These are phyloP conservation scores for Acrossocheilus wenchowensis DNA, from an alignment of 2,797 vertebrate genomes.

Conservation along the genomic window DNA sequence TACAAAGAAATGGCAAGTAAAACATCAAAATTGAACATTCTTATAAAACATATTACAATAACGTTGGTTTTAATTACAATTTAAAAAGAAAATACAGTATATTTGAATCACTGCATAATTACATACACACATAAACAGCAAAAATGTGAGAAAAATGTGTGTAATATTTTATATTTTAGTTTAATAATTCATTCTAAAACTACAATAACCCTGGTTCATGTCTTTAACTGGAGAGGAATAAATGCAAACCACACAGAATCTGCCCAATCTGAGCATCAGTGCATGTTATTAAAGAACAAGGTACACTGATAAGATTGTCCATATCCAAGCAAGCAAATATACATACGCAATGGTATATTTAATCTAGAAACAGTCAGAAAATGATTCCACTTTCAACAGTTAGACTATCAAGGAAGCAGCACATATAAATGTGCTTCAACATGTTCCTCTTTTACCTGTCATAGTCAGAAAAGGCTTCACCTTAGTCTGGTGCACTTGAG, in stretches of 20 bases:
- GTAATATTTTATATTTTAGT: too few species aligned
- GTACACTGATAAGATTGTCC: background rate
- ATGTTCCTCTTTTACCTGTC: background rate
- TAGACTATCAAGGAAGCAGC: background rate
- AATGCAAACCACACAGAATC: too few species aligned
- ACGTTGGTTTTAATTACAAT: too few species aligned
- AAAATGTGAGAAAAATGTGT: background rate
- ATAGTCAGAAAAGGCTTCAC: background rate
- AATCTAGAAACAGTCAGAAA: background rate
- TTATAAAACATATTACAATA: too few species aligned
- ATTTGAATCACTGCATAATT: background rate
- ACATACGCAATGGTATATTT: background rate
- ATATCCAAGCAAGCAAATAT: background rate
- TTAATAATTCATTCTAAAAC: too few species aligned
- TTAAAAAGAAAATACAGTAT: too few species aligned
- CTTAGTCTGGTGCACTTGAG: constrained; percentile 8
- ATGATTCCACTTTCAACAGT: background rate
- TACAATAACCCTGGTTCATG: too few species aligned
- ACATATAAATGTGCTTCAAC: background rate
- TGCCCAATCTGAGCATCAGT: too few species aligned
- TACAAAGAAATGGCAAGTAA: too few species aligned
- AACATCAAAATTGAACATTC: too few species aligned
- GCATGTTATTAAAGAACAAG: background rate
- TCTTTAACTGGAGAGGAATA: too few species aligned
- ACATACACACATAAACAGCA: background rate